Percentiles rank a stretch among this genome's conserved stretches.
Conservation (phyloP, 1,140 invertebrate genomes). For the Drosophila mauritiana region DNA sequence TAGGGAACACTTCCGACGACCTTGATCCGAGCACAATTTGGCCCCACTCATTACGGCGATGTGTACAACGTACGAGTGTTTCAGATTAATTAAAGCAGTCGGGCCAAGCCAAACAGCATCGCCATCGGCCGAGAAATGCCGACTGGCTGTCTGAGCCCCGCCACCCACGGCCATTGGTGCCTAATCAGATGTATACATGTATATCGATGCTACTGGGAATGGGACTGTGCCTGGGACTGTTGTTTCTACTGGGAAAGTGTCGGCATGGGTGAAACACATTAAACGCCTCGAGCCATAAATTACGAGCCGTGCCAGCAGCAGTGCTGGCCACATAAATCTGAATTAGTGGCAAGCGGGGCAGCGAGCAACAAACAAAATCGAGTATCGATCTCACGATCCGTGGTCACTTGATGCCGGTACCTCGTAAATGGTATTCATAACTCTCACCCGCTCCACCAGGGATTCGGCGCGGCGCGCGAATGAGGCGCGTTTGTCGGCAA, state of each 20-base stretch:
- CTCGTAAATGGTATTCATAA: slow-evolving; percentile 84
- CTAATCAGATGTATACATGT: slow-evolving; percentile 49
- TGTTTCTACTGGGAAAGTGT: slow-evolving; percentile 4
- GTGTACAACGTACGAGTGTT: slow-evolving; percentile 55
- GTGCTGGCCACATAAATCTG: slow-evolving; percentile 48
- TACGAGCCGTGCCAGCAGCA: slow-evolving; percentile 39
- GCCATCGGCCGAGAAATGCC: slow-evolving; percentile 13
- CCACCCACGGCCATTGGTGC: slow-evolving; percentile 39
- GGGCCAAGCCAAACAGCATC: slow-evolving; percentile 52
- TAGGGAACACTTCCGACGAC: slow-evolving; percentile 25
- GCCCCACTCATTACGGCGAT: slow-evolving; percentile 39
- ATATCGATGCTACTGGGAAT: slow-evolving; percentile 33
- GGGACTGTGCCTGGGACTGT: neutral
- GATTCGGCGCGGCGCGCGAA: slow-evolving; percentile 84
- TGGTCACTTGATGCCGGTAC: slow-evolving; percentile 84
- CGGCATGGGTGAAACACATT: slow-evolving; percentile 41
- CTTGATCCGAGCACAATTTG: slow-evolving; percentile 48
- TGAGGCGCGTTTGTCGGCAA: slow-evolving; percentile 72
- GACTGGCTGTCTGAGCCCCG: slow-evolving; percentile 27
- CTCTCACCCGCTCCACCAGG: slow-evolving; percentile 84
- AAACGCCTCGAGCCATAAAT: slow-evolving; percentile 35
- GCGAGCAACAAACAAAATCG: slow-evolving; percentile 51
- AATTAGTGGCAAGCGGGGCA: slow-evolving; percentile 34
- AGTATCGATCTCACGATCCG: slow-evolving; percentile 75
- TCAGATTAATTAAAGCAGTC: slow-evolving; percentile 72